phyloP scores from a whole-genome alignment of 1,140 invertebrate genomes.

The Maniola jurtina region DNA sequence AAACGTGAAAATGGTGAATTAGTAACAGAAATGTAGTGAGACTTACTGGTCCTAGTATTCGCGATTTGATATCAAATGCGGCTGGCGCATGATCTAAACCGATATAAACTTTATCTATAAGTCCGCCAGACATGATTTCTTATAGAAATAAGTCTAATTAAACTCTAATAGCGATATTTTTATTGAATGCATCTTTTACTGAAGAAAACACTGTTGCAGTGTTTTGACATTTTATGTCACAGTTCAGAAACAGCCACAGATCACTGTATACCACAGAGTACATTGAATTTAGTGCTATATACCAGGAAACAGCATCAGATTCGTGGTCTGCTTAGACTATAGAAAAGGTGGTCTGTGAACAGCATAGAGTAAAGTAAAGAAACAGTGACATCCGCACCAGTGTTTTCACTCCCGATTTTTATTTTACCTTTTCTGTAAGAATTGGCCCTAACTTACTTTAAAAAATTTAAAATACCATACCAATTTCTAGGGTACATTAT shows the following conservation, averaged over 20 bases:
- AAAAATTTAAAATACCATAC: no score
- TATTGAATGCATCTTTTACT: conserved; percentile 54
- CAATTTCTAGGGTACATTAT: no score
- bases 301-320: no score
- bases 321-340: no score
- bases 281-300: no score
- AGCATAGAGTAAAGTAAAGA: no score
- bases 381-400: background rate
- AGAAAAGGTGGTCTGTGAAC: no score
- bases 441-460: no score
- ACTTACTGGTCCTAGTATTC: conserved; percentile 83
- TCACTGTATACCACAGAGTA: no score
- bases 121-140: conserved; percentile 68
- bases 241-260: conserved; percentile 14
- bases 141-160: conserved; percentile 31
- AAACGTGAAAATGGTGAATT: background rate
- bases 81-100: conserved; percentile 88
- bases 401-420: no score
- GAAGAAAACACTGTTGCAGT: conserved; percentile 30
- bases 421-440: no score
- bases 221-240: conserved; percentile 38
- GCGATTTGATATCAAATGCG: conserved; percentile 86
- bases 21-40: background rate
- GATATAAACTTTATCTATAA: conserved; percentile 86
- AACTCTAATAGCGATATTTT: conserved; percentile 44